Evolutionary conservation across 2,797 vertebrate genomes (phyloP).

Genomic region (Zalophus californianus): DNA sequence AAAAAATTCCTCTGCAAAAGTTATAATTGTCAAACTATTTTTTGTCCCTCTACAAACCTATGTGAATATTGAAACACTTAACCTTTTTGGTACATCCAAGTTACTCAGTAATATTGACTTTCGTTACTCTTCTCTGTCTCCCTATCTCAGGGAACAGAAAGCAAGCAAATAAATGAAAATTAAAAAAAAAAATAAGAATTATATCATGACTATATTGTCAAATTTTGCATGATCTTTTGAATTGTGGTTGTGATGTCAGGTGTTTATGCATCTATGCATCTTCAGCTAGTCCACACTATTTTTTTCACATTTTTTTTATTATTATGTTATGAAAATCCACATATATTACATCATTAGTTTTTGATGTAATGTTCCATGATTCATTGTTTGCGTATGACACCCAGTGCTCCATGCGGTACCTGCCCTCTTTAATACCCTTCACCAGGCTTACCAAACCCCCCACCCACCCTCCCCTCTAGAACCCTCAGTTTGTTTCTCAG

Average conservation of each 20-base stretch:
- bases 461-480: no score
- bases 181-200: neutral
- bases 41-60: neutral
- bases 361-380: no score
- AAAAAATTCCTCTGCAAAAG: neutral
- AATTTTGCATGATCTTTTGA: neutral
- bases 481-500: no score
- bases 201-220: neutral
- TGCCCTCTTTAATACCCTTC: no score
- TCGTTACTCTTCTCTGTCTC: neutral
- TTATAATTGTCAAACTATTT: neutral
- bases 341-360: no score
- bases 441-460: no score
- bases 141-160: neutral
- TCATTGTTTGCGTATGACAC: no score
- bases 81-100: neutral
- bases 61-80: neutral
- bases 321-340: no score
- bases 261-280: neutral
- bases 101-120: neutral
- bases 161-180: neutral
- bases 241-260: neutral
- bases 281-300: neutral
- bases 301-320: no score
- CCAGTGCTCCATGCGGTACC: no score